These are phyloP conservation scores for Ariolimax columbianus DNA, from an alignment of 2,888 invertebrate genomes.

Conservation along the genomic window DNA sequence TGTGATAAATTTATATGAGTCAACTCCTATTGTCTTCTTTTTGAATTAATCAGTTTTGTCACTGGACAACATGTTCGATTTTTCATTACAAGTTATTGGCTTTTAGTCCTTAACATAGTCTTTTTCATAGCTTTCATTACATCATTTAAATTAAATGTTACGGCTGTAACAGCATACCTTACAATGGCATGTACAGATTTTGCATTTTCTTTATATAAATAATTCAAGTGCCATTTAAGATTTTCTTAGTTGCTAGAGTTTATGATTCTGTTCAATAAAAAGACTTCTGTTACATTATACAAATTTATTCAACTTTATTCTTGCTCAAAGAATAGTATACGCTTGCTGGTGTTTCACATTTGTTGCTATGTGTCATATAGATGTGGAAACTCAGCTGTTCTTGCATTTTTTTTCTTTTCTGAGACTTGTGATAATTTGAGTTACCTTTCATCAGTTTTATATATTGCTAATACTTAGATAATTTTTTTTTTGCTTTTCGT, in stretches of 20 bases:
- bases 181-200: slow-evolving; percentile 19
- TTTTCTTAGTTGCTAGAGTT: neutral
- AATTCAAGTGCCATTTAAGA: slow-evolving; percentile 17
- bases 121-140: neutral
- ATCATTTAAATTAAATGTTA: neutral
- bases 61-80: neutral
- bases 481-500: no score
- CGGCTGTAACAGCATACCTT: neutral
- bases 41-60: neutral
- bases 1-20: neutral
- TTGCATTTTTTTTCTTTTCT: neutral
- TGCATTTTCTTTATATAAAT: neutral
- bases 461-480: neutral
- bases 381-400: neutral
- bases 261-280: slow-evolving; percentile 6
- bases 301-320: neutral
- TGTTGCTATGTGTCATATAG: neutral
- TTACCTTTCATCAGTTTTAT: neutral
- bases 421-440: neutral
- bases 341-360: neutral
- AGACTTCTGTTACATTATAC: neutral
- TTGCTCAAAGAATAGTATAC: neutral
- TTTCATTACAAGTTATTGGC: neutral
- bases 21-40: no score
- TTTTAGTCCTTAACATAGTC: neutral